Conservation (phyloP, 2,888 invertebrate genomes). For the Zygaena filipendulae region DNA sequence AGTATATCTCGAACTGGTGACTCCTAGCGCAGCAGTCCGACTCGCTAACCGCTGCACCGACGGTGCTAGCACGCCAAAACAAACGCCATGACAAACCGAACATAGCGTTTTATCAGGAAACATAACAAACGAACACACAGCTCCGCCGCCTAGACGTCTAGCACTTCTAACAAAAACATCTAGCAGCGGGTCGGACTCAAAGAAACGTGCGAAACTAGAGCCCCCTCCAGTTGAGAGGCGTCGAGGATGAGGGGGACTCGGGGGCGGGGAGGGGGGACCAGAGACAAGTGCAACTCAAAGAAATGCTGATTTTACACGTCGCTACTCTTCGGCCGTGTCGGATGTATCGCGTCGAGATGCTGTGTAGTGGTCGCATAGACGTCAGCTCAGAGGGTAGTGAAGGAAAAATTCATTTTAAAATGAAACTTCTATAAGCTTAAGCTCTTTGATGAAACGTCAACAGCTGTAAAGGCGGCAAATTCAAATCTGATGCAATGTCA, state of each 20-base stretch:
- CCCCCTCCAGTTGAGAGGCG: slow-evolving; percentile 62
- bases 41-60: no score
- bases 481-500: no score
- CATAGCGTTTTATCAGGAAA: slow-evolving; percentile 28
- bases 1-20: no score
- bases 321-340: slow-evolving; percentile 59
- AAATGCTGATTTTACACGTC: slow-evolving; percentile 70
- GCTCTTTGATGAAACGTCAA: no score
- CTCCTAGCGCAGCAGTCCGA: no score
- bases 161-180: no score
- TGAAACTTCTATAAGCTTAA: no score
- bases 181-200: slow-evolving; percentile 39
- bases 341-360: slow-evolving; percentile 38
- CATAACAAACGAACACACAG: no score
- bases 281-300: slow-evolving; percentile 68
- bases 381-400: no score
- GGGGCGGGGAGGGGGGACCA: slow-evolving; percentile 20
- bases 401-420: no score
- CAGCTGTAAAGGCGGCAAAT: no score
- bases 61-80: slow-evolving; percentile 16
- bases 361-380: slow-evolving; percentile 29
- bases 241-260: slow-evolving; percentile 23
- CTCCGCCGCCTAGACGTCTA: no score
- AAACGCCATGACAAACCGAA: slow-evolving; percentile 22
- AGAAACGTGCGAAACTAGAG: slow-evolving; percentile 62